These are phyloP conservation scores for Helobdella robusta DNA, from an alignment of 2,888 invertebrate species.

Conservation along the genomic window DNA sequence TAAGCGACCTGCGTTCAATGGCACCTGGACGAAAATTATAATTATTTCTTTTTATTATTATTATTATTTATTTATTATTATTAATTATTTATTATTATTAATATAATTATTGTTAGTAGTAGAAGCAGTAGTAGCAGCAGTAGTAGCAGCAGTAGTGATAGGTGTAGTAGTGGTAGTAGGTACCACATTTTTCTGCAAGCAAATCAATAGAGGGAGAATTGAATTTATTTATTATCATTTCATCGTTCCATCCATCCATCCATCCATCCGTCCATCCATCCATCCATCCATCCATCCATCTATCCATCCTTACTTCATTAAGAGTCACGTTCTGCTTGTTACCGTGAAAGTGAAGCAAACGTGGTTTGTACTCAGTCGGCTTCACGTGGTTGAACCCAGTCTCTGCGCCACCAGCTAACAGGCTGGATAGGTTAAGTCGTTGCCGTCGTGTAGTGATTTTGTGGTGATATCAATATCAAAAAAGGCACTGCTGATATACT, in stretches of 20 bases:
- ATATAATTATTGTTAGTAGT: background rate
- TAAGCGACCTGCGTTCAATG: slow-evolving; percentile 32
- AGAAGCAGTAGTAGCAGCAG: too few species aligned
- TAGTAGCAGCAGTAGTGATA: too few species aligned
- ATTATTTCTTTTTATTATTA: background rate
- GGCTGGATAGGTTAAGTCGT: background rate
- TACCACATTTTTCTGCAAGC: too few species aligned
- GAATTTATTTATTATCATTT: too few species aligned
- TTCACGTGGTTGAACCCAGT: slow-evolving; percentile 44
- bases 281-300: slow-evolving; percentile 1
- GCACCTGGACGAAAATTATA: slow-evolving; percentile 28
- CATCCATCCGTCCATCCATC: background rate
- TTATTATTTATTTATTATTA: background rate
- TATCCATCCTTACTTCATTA: slow-evolving; percentile 19
- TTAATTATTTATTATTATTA: background rate
- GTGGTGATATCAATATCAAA: too few species aligned
- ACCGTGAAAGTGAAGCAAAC: slow-evolving; percentile 41
- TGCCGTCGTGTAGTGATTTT: too few species aligned
- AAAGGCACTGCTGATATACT: background rate
- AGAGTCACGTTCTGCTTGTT: slow-evolving; percentile 31
- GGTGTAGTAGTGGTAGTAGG: too few species aligned
- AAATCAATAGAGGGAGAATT: too few species aligned
- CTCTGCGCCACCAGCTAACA: slow-evolving; percentile 43
- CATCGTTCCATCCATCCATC: background rate
- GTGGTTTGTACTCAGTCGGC: slow-evolving; percentile 42